Evolutionary conservation across 1,140 invertebrate genomes (phyloP).

Genomic region (Formica exsecta): DNA sequence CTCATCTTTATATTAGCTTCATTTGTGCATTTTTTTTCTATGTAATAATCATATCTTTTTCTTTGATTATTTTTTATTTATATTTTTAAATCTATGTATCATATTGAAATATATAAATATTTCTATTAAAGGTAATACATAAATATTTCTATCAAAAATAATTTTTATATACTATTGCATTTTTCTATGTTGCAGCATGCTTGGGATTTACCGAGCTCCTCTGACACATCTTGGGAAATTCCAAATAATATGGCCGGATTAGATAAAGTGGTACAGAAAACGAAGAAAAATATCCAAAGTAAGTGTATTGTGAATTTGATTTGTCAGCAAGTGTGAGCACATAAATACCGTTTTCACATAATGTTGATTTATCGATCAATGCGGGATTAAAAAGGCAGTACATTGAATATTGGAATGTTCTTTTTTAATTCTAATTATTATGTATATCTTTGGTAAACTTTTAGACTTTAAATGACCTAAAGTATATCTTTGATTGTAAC

Average conservation of each 20-base stretch:
- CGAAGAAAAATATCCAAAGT: slow-evolving; percentile 79
- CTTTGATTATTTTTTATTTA: neutral
- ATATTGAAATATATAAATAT: no score
- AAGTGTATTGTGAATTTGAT: slow-evolving; percentile 68
- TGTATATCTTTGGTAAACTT: neutral
- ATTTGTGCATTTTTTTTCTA: neutral
- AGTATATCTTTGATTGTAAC: neutral
- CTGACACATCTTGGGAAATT: slow-evolving; percentile 84
- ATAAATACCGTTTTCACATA: neutral
- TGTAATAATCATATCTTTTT: neutral
- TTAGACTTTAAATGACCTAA: neutral
- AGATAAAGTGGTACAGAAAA: slow-evolving; percentile 87
- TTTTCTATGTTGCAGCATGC: slow-evolving; percentile 86
- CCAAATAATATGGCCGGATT: slow-evolving; percentile 87
- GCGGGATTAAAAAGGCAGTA: neutral
- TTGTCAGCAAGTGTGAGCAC: neutral
- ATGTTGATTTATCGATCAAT: neutral
- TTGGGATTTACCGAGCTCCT: slow-evolving; percentile 87
- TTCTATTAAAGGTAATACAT: neutral
- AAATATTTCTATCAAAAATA: neutral
- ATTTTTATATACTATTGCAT: neutral
- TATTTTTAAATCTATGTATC: slow-evolving; percentile 8
- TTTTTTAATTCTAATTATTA: slow-evolving; percentile 1
- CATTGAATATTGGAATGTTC: neutral
- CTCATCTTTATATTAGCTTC: neutral